These are phyloP conservation scores for Apamea epomidion DNA, from an alignment of 2,888 invertebrate genomes.

Conservation along the genomic window DNA sequence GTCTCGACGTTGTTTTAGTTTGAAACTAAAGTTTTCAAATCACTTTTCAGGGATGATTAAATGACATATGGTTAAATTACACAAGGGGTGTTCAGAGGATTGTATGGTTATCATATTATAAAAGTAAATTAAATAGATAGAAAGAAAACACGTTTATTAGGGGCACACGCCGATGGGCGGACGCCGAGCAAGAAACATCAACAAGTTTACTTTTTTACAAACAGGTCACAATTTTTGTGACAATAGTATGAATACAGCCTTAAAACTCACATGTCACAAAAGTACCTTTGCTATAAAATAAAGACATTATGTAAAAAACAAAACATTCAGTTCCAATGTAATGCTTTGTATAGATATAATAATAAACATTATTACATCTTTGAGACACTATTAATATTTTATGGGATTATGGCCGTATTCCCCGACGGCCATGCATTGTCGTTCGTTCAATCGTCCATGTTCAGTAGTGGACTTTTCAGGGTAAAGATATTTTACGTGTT, in stretches of 20 bases:
- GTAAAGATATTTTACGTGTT: not conserved
- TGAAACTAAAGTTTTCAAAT: conserved; percentile 19
- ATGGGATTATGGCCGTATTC: conserved; percentile 3
- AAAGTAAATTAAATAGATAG: conserved; percentile 1
- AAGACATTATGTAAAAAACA: not conserved
- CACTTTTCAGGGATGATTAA: not conserved
- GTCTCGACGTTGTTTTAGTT: conserved; percentile 6
- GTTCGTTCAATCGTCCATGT: not conserved
- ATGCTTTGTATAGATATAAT: not conserved
- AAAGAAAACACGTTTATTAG: too few species aligned
- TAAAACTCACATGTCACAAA: not conserved
- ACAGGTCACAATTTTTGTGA: not conserved
- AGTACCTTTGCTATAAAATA: not conserved
- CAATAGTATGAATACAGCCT: not conserved
- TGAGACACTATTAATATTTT: conserved; percentile 6
- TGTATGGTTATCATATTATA: not conserved
- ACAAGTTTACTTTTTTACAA: not conserved
- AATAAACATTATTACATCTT: conserved; percentile 22
- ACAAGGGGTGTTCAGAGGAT: not conserved
- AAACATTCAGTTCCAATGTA: not conserved
- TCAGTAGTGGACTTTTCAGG: conserved; percentile 25
- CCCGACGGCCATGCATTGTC: not conserved
- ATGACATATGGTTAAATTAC: not conserved
- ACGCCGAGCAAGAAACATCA: too few species aligned
- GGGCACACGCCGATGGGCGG: too few species aligned